Evolutionary conservation across 2,797 vertebrate species (phyloP), one percentile per base, ranked within the genome.

Genomic region (Anolis apletophallus): DNA sequence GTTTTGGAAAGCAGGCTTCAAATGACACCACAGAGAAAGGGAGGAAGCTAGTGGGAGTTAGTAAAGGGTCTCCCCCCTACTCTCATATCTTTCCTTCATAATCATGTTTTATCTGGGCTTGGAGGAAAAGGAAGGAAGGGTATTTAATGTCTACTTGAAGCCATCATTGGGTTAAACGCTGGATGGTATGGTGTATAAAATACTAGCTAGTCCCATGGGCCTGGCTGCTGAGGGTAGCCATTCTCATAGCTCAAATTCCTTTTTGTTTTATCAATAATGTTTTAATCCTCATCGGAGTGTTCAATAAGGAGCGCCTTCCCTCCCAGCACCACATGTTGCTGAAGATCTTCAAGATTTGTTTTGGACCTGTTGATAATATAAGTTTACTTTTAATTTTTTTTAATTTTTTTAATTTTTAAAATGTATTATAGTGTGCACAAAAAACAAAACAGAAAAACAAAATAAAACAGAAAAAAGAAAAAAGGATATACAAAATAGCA

Each of bases 1-100:
- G 96, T 96, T 96, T 96, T 92, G 92, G 94, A 96, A 96, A 94
- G 90, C 93, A 95, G 91, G 85, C 94, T 95, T 96, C 93, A 96
- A 95, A 96, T 95, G 93, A 95, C 93, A 94, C 92, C 81, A 86
- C 82, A 91, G 94, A 95, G 93, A 94, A 94, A 91, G 90, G 76
- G 86, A 68, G 87, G 92, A 95, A 92, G 67, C 75, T 86, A 91
- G 40, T 61, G 77, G 85, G 89, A 46, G 36, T 26, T 67, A 91
- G 93, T 91, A 93, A 92, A 91, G 68, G 12, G 59, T 72, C 81
- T 23, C 87, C 82, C 93, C 55, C 32, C 87, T 81, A 93, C 59
- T 91, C 17, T 12, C 80, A 67, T 75, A 75, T 86, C 75, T 88
- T 91, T 89, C 26, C 68, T 84, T 90, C 82, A 36, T 89, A 84